Percentiles rank a stretch among this genome's conserved stretches.
Conservation (phyloP, 2,888 invertebrate genomes). For the Rhynchonema sp. region DNA sequence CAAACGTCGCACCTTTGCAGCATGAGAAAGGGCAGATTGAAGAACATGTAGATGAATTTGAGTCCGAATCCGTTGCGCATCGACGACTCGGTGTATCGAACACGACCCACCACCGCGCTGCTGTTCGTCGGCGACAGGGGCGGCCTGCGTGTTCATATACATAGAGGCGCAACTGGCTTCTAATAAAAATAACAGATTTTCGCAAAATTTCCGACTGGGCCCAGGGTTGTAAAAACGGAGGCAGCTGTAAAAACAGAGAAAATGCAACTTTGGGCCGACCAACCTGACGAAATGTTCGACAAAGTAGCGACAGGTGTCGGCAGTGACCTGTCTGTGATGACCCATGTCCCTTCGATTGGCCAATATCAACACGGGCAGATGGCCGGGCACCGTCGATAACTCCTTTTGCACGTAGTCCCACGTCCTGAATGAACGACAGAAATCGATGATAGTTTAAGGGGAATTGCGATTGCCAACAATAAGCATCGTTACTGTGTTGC, state of each 20-base stretch:
- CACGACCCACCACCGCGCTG: slow-evolving; percentile 14
- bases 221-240: no score
- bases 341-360: slow-evolving; percentile 92
- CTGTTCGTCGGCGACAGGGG: background rate
- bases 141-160: no score
- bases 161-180: no score
- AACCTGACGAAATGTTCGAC: slow-evolving; percentile 45
- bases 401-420: slow-evolving; percentile 82
- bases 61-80: slow-evolving; percentile 90
- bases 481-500: no score
- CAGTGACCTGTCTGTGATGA: slow-evolving; percentile 66
- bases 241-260: no score
- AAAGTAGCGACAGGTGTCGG: slow-evolving; percentile 49
- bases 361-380: slow-evolving; percentile 51
- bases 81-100: slow-evolving; percentile 71
- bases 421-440: no score
- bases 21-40: slow-evolving; percentile 76
- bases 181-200: no score
- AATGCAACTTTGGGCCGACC: background rate
- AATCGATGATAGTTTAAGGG: no score
- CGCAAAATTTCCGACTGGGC: no score
- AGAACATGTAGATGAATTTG: slow-evolving; percentile 73
- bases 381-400: slow-evolving; percentile 47
- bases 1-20: no score
- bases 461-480: no score